phyloP scores from a whole-genome alignment of 2,797 vertebrate genomes.

The Sciurus vulgaris region DNA sequence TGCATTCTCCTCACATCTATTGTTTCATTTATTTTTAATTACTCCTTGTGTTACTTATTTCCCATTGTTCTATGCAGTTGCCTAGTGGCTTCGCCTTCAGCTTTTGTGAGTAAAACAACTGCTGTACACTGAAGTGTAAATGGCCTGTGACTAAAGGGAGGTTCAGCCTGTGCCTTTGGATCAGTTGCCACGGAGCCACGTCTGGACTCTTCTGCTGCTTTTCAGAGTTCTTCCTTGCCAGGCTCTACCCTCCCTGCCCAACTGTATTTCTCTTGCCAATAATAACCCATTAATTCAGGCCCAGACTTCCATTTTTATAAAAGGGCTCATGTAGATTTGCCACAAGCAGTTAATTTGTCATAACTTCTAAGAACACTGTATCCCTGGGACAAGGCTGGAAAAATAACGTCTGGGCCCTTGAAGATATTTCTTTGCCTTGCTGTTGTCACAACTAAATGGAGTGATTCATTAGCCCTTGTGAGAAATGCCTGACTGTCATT shows the following conservation, averaged over 20 bases:
- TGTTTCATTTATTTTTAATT: background rate
- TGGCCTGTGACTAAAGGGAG: background rate
- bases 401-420: conserved; percentile 75
- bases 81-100: background rate
- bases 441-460: conserved; percentile 78
- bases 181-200: background rate
- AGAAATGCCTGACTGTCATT: conserved; percentile 71
- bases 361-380: conserved; percentile 73
- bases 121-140: background rate
- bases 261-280: conserved; percentile 65
- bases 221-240: conserved; percentile 38
- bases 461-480: conserved; percentile 77
- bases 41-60: conserved; percentile 39
- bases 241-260: background rate
- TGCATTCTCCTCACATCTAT: background rate
- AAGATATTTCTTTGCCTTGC: conserved; percentile 76
- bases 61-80: background rate
- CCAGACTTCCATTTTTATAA: conserved; percentile 69
- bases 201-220: conserved; percentile 20
- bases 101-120: background rate
- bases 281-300: conserved; percentile 69
- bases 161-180: background rate
- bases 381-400: conserved; percentile 59
- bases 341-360: conserved; percentile 77
- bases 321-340: conserved; percentile 73